A percentile compares a stretch with the other conserved stretches of the same genome.
Evolutionary conservation across 35 echinoderm and acorn worm genomes (phyloP).

Genomic region (Apostichopus californicus): DNA sequence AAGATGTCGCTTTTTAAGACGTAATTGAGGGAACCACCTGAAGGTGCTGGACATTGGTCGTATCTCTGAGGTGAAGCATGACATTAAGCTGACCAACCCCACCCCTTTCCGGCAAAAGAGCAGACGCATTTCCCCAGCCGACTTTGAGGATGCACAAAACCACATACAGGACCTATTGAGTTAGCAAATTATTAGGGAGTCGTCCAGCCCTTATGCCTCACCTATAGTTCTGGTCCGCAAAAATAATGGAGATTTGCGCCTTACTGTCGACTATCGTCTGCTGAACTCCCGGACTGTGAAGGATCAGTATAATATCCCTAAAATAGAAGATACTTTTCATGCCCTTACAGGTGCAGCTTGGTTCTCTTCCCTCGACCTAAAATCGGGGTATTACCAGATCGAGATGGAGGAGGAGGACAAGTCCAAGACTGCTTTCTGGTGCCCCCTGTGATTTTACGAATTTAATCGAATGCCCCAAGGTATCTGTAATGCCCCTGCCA

Average conservation of each 20-base stretch:
- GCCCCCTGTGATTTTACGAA: slow-evolving; percentile 64
- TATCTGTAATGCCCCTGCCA: slow-evolving; percentile 66
- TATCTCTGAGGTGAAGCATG: slow-evolving; percentile 59
- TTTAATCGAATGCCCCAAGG: slow-evolving; percentile 80
- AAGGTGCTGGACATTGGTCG: slow-evolving; percentile 62
- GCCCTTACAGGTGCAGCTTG: slow-evolving; percentile 57
- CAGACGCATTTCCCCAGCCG: slow-evolving; percentile 58
- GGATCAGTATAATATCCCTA: slow-evolving; percentile 73
- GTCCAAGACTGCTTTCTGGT: slow-evolving; percentile 70
- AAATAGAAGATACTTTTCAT: slow-evolving; percentile 72
- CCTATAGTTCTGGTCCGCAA: slow-evolving; percentile 40
- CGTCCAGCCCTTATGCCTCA: slow-evolving; percentile 55
- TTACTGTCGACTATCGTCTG: slow-evolving; percentile 60
- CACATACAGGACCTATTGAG: slow-evolving; percentile 62
- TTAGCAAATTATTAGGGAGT: slow-evolving; percentile 63
- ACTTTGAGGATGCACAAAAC: slow-evolving; percentile 50
- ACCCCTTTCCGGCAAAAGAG: slow-evolving; percentile 56
- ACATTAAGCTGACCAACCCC: slow-evolving; percentile 59
- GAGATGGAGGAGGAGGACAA: slow-evolving; percentile 73
- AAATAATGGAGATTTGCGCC: slow-evolving; percentile 62
- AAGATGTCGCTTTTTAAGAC: too few species aligned
- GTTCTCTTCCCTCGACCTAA: slow-evolving; percentile 72
- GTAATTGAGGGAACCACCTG: too few species aligned
- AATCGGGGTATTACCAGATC: slow-evolving; percentile 86
- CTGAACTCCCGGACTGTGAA: slow-evolving; percentile 67